Evolutionary conservation across 2,888 invertebrate species (phyloP), one percentile per base, ranked within the genome.

Genomic region (Amiota communis): DNA sequence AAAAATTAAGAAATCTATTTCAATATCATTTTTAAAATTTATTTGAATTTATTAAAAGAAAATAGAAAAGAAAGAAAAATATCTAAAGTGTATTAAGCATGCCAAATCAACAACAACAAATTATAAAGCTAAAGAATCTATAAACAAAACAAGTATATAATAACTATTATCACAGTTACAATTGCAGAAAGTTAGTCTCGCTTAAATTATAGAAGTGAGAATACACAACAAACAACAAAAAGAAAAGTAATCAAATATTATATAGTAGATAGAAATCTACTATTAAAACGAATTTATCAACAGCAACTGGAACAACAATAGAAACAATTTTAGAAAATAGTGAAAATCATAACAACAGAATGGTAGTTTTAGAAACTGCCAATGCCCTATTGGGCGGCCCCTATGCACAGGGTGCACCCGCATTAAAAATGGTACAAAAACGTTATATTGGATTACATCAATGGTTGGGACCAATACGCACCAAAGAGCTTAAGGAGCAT

Each of bases 381-480:
- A 93, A 93, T 82, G 92, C 93, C 80, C 92, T 93, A 82, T 91
- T 96, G 89, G 95, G 96, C 90, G 92, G 94, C 77, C 93, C 94
- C 77, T 95, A 95, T 90, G 94, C 95, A 87, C 95, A 95, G 90
- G 93, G 94, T 83, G 93, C 94, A 85, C 94, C 95, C 87, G 95
- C 95, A 84, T 92, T 96, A 90, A 97, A 97, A 93, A 94, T 96
- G 92, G 92, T 96, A 91, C 95, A 96, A 87, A 96, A 96, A 92
- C 92, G 96, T 87, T 96, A 95, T 91, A 95, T 96, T 90, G 96
- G 95, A 91, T 92, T 96, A 89, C 97, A 97, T 90, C 95, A 96
- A 91, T 96, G 96, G 95, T 92, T 96, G 88, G 95, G 96, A 88
- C 96, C 96, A 81, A 92, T 94, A 87, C 93, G 95, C 80, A 91